Percentiles rank a stretch among this genome's conserved stretches.
These are phyloP conservation scores for Corythoichthys haematopterus DNA, from an alignment of 2,113 vertebrate genomes.

Conservation along the genomic window DNA sequence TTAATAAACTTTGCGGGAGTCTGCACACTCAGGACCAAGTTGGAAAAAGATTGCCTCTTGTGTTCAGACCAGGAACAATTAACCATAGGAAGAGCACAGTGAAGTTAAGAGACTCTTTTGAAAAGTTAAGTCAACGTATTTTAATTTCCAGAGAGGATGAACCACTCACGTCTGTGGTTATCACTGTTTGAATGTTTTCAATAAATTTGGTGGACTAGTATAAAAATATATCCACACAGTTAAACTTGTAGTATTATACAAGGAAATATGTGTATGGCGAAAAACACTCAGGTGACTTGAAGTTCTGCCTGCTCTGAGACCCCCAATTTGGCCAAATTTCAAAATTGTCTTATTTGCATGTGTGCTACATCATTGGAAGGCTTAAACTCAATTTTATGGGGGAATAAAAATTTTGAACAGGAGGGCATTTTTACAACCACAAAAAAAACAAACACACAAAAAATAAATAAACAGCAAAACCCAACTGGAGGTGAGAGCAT, in stretches of 20 bases:
- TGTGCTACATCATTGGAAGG: too few species aligned
- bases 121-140: conserved; percentile 11
- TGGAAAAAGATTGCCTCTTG: not conserved
- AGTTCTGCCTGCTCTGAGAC: too few species aligned
- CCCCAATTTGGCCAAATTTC: too few species aligned
- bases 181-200: conserved; percentile 11
- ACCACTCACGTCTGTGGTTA: conserved; percentile 3
- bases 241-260: not conserved
- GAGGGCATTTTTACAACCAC: too few species aligned
- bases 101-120: conserved; percentile 43
- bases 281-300: too few species aligned
- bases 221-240: not conserved
- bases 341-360: too few species aligned
- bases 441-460: too few species aligned
- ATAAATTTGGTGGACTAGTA: conserved; percentile 3
- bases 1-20: conserved; percentile 55
- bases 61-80: not conserved
- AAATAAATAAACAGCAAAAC: too few species aligned
- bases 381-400: too few species aligned
- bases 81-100: conserved; percentile 9
- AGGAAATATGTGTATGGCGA: too few species aligned
- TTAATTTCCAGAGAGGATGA: not conserved
- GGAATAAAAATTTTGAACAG: too few species aligned
- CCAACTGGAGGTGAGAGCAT: too few species aligned
- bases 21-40: conserved; percentile 27